Evolutionary conservation across 2,888 invertebrate species (phyloP), one percentile per base, ranked within the genome.

Genomic region (Platycnemis pennipes): DNA sequence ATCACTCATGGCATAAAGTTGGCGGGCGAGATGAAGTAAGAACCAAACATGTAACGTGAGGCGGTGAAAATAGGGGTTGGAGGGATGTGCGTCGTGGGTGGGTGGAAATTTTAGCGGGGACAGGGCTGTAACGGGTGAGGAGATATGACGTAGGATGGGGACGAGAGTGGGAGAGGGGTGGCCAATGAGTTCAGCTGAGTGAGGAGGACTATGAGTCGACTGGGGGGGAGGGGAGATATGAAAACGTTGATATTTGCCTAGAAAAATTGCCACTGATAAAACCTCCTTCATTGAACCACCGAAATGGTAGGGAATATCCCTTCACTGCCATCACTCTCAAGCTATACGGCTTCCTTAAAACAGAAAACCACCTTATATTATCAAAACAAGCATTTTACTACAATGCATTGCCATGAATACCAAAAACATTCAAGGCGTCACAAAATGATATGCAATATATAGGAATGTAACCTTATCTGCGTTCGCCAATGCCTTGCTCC

Each of bases 241-340:
- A 77, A 77, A 77, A 37, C 77, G 77, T 37, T 77, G 77, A 77
- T 77, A 77, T 77, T 77, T 31, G 77, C 4, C 77, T 77, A 77
- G 77, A 22, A 77, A 37, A 77, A 77, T 13, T 37, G 77, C 77
- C 77, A 77, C 37, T n/a, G 63, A 63, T 5, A 37, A 77, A n/a
- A 77, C 31, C 37, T 37, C 77, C 13, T 37, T 37, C 37, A 37
- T 37, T 37, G 26, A 77, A 77, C 77, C 77, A 77, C 77, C 37
- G n/a, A 77, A 77, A 77, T 8, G 26, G 37, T 37, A 26, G 77
- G 77, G 77, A n/a, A 69, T 77, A 77, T 77, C 77, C 77, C 37
- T 37, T 37, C 77, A 77, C 37, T 77, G 13, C 77, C 77, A 77
- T 26, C 13, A 8, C 37, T 37, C 11, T 77, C 77, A 37, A 77